Base-by-base conservation (phyloP, 2,888 invertebrate species). In the Spicauda simplicius region DNA sequence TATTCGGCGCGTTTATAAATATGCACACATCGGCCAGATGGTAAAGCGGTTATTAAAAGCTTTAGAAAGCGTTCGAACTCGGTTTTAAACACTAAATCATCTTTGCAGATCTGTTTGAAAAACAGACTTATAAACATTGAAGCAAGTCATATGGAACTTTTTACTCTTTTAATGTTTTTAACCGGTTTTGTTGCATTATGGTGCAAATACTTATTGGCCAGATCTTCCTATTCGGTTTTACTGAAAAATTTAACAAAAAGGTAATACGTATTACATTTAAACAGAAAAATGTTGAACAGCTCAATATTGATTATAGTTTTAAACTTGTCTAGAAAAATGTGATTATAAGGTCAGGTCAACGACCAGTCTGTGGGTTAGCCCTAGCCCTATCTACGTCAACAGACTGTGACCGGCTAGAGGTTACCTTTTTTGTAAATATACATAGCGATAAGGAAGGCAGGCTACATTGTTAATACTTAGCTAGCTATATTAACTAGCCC, bases 21-120 rank as follows among this genome's bases (percentile, higher is more conserved):
- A 90, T 77, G 60, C 71, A 64, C 69, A 77, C 70, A 78, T 79
- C 77, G 74, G 77, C 87, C 88, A 90, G 89, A 88, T 89, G 89
- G 78, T 80, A 80, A 10, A 20, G 25, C 18, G 55, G 56, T 69
- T 72, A 70, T 72, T 73, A 69, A 69, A 71, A 75, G 68, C 69
- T 69, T 33, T 54, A 65, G 60, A 68, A 68, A 68, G 70, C 69
- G 64, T 65, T 70, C 14, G 33, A 16, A n/a, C 50, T 16, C 50
- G n/a, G 50, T 61, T 19, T 61, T 25, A 48, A 41, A 19, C 37
- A 14, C 14, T 41, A 45, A 12, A 48, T 48, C 48, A 48, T 48
- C n/a, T 41, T 41, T 14, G 41, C 41, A 41, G 12, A 41, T 41
- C 2, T 41, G 14, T 41, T n/a, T 41, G 41, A 4, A 41, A 41